Base-by-base conservation (phyloP, 2,797 vertebrate species). In the Podargus strigoides region DNA sequence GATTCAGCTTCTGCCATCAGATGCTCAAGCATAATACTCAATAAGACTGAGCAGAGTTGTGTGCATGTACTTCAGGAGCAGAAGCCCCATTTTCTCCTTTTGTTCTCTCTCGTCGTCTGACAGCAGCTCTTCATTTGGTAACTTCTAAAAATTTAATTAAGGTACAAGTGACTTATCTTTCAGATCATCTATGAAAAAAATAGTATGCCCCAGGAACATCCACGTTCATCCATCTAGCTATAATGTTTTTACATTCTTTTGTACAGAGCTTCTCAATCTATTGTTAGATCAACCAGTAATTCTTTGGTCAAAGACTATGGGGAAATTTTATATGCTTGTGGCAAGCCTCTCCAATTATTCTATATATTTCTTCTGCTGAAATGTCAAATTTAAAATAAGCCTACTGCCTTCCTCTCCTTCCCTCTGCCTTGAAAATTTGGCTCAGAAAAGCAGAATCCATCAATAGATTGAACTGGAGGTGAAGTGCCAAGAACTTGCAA, bases 131-230 rank as follows among this genome's bases (percentile, higher is more conserved):
- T 87, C 75, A 83, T 92, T 89, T 93, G 49, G 32, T 55, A 87
- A 75, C 86, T 87, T 92, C 49, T 93, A 23, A 94, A 97, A 86
- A 75, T 85, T 87, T 92, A 85, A 92, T 91, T 77, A 89, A 58
- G 62, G 62, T 72, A 34, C 39, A 72, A 39, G 42, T 78, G 78
- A 80, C 60, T 56, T 92, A 67, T 74, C 67, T 74, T 83, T 80
- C 50, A 55, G 32, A 74, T 85, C 26, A 32, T 59, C 58, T 36
- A 2, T 41, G 58, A 89, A 78, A 84, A 84, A 93, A 91, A 41
- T 32, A 67, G 41, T 15, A 42, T 60, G 64, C n/a, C 60, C 64
- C 85, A 67, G 16, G 72, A 92, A 72, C 27, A 89, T 34, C 22
- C 19, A 41, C 13, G 26, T 70, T 87, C 39, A 70, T 91, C 79